Conservation (phyloP, 2,888 invertebrate species). For the Drosophila maculinotata region DNA sequence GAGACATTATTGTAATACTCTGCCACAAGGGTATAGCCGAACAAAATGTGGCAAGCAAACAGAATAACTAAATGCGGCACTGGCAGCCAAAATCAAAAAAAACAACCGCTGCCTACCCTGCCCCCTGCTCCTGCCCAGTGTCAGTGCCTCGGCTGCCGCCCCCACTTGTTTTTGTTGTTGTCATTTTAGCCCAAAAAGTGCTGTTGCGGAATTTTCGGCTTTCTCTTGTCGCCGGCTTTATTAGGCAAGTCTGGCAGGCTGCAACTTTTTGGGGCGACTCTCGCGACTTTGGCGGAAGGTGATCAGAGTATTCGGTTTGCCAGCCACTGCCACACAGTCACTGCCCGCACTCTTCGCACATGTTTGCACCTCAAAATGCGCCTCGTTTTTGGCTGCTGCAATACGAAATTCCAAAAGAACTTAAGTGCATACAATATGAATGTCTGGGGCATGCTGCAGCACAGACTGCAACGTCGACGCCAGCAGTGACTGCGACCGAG, state of each 20-base stretch:
- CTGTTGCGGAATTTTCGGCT: conserved; percentile 82
- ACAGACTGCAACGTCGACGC: conserved; percentile 26
- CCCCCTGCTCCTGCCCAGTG: not conserved
- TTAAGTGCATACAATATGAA: conserved; percentile 77
- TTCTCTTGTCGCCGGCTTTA: conserved; percentile 82
- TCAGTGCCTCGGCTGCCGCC: conserved; percentile 9
- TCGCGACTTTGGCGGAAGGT: conserved; percentile 29
- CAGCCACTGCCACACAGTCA: conserved; percentile 9
- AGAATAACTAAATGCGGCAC: conserved; percentile 73
- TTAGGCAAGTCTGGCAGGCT: conserved; percentile 73
- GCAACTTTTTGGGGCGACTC: conserved; percentile 25
- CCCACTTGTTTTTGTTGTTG: conserved; percentile 29
- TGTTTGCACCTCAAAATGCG: conserved; percentile 54
- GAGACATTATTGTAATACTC: too few relatives aligned
- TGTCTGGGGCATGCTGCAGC: conserved; percentile 75
- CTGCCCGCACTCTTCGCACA: conserved; percentile 23
- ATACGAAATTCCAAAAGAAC: conserved; percentile 81
- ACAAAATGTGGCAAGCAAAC: conserved; percentile 70
- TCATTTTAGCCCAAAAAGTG: conserved; percentile 50
- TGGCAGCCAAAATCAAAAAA: conserved; percentile 4
- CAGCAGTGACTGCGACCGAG: too few relatives aligned
- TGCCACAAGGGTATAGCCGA: conserved; percentile 4
- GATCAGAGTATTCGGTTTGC: conserved; percentile 45
- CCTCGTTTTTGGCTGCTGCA: conserved; percentile 67
- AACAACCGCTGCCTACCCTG: conserved; percentile 4